phyloP scores from a whole-genome alignment of 2,113 vertebrate species.

The Lepus americanus region DNA sequence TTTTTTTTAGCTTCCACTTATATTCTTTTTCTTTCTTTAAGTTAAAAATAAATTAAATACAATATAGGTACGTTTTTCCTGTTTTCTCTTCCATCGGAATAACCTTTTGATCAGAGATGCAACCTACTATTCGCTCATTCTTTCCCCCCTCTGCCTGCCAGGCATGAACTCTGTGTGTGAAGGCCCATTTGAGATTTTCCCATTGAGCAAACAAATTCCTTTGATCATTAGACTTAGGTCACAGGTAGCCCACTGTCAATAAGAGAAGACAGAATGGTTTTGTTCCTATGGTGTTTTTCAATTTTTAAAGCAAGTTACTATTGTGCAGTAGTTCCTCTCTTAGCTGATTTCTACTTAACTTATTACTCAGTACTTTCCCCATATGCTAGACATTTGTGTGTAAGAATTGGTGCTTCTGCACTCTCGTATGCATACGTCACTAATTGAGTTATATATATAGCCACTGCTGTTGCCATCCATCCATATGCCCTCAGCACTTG shows the following conservation, averaged over 20 bases:
- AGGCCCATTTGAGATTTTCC: not conserved
- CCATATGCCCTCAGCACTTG: not conserved
- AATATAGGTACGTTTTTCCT: not conserved
- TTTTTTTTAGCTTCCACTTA: not conserved
- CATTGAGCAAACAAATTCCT: not conserved
- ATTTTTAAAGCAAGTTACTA: not conserved
- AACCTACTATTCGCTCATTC: not conserved
- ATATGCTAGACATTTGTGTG: not conserved
- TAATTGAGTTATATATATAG: not conserved
- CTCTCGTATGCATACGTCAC: no score
- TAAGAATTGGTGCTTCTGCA: not conserved
- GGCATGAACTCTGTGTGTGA: not conserved
- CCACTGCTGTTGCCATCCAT: not conserved
- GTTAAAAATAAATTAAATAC: not conserved
- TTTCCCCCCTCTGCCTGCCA: not conserved
- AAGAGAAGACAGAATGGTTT: not conserved
- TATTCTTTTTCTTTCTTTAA: slow-evolving; percentile 27
- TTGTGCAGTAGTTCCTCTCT: not conserved
- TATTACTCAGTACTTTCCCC: not conserved
- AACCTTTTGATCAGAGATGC: not conserved
- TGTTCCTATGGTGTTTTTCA: not conserved
- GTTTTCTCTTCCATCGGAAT: not conserved
- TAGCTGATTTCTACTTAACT: not conserved
- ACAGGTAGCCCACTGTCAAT: not conserved
- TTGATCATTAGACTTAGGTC: not conserved